Conservation (phyloP, 2,888 invertebrate genomes). For the Atrina japonica region DNA sequence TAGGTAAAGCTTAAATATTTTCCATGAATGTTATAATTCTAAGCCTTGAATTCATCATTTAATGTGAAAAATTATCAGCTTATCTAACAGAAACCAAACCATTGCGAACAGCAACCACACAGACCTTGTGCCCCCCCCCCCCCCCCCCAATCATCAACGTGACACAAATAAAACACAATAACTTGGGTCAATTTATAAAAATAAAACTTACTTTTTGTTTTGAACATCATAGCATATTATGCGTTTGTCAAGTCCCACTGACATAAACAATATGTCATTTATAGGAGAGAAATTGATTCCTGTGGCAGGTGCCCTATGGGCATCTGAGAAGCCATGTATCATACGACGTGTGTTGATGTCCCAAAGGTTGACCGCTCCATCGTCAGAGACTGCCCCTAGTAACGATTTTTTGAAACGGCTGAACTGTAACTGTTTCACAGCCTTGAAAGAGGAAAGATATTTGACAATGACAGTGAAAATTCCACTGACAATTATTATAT, state of each 20-base stretch:
- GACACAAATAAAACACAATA: too few relatives aligned
- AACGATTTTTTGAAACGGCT: conserved; percentile 73
- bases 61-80: too few relatives aligned
- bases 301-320: conserved; percentile 79
- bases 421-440: conserved; percentile 76
- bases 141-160: too few relatives aligned
- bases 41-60: too few relatives aligned
- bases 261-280: conserved; percentile 80
- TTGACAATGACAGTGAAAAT: too few relatives aligned
- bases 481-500: too few relatives aligned
- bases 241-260: conserved; percentile 81
- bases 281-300: conserved; percentile 81
- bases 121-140: too few relatives aligned
- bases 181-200: too few relatives aligned
- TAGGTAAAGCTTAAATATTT: too few relatives aligned
- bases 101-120: too few relatives aligned
- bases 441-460: conserved; percentile 57
- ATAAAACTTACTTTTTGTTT: conserved; percentile 73
- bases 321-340: conserved; percentile 72
- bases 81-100: too few relatives aligned
- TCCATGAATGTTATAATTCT: too few relatives aligned
- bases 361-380: conserved; percentile 79
- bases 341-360: conserved; percentile 75
- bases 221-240: conserved; percentile 79
- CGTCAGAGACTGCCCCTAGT: conserved; percentile 78